phyloP scores from a whole-genome alignment of 2,797 vertebrate genomes.

The Kryptolebias ocellatus region DNA sequence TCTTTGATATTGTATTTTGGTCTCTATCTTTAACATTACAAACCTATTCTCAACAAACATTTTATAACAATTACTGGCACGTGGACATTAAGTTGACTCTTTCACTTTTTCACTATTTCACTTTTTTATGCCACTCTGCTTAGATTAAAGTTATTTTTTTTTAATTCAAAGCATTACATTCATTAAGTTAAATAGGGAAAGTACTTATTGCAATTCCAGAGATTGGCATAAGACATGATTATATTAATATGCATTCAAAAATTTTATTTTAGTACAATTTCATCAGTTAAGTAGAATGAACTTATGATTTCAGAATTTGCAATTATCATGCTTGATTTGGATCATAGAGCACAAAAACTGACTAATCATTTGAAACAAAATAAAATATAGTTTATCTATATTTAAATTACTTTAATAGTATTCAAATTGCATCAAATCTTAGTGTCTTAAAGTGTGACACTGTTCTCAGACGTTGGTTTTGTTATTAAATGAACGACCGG shows the following conservation, averaged over 20 bases:
- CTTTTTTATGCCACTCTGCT: neutral
- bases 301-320: no score
- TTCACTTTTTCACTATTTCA: no score
- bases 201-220: neutral
- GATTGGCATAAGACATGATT: neutral
- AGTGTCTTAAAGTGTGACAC: no score
- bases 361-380: no score
- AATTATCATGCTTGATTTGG: no score
- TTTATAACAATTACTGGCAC: no score
- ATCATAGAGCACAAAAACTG: no score
- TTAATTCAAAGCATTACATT: neutral
- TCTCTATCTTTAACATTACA: neutral
- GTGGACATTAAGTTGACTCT: neutral
- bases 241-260: neutral
- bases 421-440: no score
- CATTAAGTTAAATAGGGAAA: no score
- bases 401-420: no score
- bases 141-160: neutral
- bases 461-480: neutral
- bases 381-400: no score
- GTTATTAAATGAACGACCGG: neutral
- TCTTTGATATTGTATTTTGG: constrained; percentile 64
- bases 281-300: no score
- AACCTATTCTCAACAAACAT: neutral
- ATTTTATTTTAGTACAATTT: neutral